Evolutionary conservation across 2,888 invertebrate genomes (phyloP).

Genomic region (Sceliomorpha sp.): DNA sequence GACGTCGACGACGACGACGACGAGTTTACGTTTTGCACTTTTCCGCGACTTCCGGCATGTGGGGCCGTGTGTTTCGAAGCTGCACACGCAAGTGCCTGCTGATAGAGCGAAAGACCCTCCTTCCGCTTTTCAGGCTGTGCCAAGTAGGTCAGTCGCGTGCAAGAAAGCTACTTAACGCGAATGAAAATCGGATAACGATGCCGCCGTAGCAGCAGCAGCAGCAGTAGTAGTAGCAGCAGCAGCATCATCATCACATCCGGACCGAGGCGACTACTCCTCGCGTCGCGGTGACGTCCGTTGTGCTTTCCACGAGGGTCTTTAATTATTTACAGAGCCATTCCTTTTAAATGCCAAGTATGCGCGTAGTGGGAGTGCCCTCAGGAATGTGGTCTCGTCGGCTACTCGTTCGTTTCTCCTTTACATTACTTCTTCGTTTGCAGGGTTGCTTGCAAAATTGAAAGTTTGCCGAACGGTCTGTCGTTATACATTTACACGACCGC

Average conservation of each 20-base stretch:
- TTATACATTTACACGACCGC: too few relatives aligned
- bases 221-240: too few relatives aligned
- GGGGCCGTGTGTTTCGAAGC: constrained; percentile 4
- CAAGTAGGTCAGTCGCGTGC: constrained; percentile 62
- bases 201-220: too few relatives aligned
- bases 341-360: constrained; percentile 58
- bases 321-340: constrained; percentile 54
- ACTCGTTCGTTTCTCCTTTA: constrained; percentile 65
- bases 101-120: constrained; percentile 49
- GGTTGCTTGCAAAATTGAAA: constrained; percentile 45
- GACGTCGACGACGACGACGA: too few relatives aligned
- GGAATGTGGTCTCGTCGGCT: constrained; percentile 72
- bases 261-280: constrained; percentile 10
- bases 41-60: constrained; percentile 50
- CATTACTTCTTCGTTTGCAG: constrained; percentile 59
- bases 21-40: constrained; percentile 20
- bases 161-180: constrained; percentile 55
- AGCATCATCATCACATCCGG: constrained; percentile 15
- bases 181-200: constrained; percentile 53
- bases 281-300: constrained; percentile 13
- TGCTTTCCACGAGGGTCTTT: constrained; percentile 46
- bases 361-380: constrained; percentile 69
- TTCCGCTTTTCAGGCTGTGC: constrained; percentile 59
- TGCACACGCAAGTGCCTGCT: constrained; percentile 3
- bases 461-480: too few relatives aligned